Conservation (phyloP, 1,140 invertebrate genomes). For the Eriocheir sinensis region DNA sequence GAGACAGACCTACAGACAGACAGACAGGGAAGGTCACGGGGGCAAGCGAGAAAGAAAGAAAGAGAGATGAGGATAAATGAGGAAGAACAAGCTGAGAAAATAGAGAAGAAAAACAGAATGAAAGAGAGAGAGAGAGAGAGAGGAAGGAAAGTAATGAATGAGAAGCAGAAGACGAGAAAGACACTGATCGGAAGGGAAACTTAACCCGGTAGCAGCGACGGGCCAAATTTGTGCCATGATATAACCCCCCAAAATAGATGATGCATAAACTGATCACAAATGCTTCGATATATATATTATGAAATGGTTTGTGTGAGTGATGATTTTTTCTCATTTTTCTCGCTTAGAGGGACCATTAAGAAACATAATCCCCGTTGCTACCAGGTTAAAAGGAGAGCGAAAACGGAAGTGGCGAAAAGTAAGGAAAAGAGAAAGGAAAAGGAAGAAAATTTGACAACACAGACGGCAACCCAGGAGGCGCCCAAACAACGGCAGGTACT, state of each 20-base stretch:
- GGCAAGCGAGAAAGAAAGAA: not conserved
- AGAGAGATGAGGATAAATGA: not conserved
- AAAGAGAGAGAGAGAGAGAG: not conserved
- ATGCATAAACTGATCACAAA: too few species aligned
- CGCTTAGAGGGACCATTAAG: too few species aligned
- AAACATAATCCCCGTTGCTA: too few species aligned
- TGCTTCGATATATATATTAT: too few species aligned
- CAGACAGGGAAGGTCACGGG: not conserved
- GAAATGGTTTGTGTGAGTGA: too few species aligned
- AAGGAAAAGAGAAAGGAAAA: constrained; percentile 24
- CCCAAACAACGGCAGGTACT: constrained; percentile 29
- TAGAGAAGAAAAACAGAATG: not conserved
- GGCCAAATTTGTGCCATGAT: too few species aligned
- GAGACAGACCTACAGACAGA: not conserved
- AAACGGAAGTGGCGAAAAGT: too few species aligned
- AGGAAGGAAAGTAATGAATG: not conserved
- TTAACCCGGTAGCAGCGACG: too few species aligned
- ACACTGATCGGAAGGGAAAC: not conserved
- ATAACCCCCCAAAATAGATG: too few species aligned
- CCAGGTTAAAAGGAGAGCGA: too few species aligned
- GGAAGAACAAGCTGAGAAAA: not conserved
- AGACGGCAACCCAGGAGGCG: not conserved
- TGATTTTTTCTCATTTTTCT: too few species aligned
- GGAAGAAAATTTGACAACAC: not conserved
- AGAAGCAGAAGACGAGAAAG: not conserved